Evolutionary conservation across 2,888 invertebrate species (phyloP).

Genomic region (Ethmia dodecea): DNA sequence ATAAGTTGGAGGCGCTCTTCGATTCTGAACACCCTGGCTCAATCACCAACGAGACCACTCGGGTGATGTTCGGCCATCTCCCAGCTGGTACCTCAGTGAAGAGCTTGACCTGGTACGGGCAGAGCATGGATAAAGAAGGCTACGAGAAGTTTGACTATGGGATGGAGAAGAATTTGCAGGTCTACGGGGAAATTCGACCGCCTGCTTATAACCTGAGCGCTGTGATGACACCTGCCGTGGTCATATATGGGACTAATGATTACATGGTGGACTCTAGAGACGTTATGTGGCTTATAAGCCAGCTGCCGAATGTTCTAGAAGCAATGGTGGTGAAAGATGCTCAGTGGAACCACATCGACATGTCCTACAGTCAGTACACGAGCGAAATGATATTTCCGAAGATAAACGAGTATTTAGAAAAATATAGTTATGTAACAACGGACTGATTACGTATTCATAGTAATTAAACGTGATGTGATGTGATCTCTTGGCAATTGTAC

Average conservation of each 20-base stretch:
- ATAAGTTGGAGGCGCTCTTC: slow-evolving; percentile 23
- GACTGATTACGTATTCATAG: too few relatives aligned
- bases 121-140: slow-evolving; percentile 29
- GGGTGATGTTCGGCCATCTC: slow-evolving; percentile 40
- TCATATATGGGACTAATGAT: slow-evolving; percentile 58
- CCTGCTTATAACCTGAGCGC: slow-evolving; percentile 46
- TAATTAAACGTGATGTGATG: too few relatives aligned
- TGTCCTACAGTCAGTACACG: slow-evolving; percentile 35
- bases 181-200: slow-evolving; percentile 40
- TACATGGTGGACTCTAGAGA: slow-evolving; percentile 79
- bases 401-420: slow-evolving; percentile 8
- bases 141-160: slow-evolving; percentile 58
- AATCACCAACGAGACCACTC: slow-evolving; percentile 35
- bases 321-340: slow-evolving; percentile 74
- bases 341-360: slow-evolving; percentile 40
- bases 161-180: slow-evolving; percentile 29
- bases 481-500: too few relatives aligned
- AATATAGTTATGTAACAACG: too few relatives aligned
- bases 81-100: slow-evolving; percentile 47
- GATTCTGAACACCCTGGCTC: slow-evolving; percentile 46
- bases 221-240: slow-evolving; percentile 38
- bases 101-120: slow-evolving; percentile 50
- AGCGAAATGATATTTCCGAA: slow-evolving; percentile 31
- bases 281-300: slow-evolving; percentile 64
- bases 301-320: slow-evolving; percentile 76